phyloP scores from a whole-genome alignment of 1,140 invertebrate species.

The Brachionus asplanchnoidis region DNA sequence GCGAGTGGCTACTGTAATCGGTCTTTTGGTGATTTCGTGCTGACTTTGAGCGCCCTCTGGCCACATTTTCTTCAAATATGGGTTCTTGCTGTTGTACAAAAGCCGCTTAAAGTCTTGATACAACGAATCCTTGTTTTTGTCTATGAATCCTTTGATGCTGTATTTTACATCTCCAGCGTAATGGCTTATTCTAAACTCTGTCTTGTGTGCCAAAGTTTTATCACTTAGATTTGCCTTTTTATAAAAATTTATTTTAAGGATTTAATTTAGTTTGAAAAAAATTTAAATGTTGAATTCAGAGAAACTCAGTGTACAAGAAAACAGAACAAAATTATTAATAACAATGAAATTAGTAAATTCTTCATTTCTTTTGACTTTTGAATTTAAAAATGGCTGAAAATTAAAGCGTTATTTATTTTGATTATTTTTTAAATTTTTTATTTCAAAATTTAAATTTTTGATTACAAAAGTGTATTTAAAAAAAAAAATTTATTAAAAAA shows the following conservation, averaged over 20 bases:
- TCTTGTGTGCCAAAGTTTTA: conserved; percentile 60
- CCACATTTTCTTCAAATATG: conserved; percentile 75
- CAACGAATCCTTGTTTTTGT: conserved; percentile 89
- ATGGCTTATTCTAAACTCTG: conserved; percentile 74
- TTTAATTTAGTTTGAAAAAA: neutral
- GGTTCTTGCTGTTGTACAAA: conserved; percentile 64
- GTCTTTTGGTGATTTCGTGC: conserved; percentile 82
- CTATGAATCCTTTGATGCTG: conserved; percentile 79
- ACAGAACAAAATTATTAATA: no score
- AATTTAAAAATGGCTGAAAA: no score
- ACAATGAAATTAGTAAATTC: no score
- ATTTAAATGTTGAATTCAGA: no score
- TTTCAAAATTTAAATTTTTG: no score
- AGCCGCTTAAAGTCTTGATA: conserved; percentile 92
- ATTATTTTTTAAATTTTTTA: no score
- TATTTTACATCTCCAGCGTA: conserved; percentile 95
- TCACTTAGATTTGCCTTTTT: conserved; percentile 45
- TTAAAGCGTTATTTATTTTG: no score
- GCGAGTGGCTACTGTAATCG: conserved; percentile 80
- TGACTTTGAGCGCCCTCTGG: conserved; percentile 84
- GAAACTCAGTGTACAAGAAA: no score
- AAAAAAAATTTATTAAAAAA: no score
- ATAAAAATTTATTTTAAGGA: neutral
- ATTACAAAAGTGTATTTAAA: no score
- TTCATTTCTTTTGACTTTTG: no score